phyloP scores from a whole-genome alignment of 2,888 invertebrate genomes.

The Harpalus rubripes region DNA sequence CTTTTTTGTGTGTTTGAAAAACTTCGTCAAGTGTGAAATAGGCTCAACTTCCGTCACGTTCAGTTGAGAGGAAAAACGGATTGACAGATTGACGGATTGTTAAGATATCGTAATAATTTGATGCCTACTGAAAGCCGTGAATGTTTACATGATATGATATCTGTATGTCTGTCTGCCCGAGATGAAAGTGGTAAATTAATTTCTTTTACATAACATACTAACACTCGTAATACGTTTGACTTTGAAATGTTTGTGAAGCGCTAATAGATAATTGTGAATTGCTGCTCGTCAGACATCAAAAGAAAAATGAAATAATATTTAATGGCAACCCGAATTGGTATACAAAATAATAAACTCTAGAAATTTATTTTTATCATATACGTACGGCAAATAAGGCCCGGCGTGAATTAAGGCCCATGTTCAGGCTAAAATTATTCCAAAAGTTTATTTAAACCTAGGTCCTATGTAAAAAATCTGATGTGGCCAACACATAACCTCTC shows the following conservation, averaged over 20 bases:
- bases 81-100: conserved; percentile 46
- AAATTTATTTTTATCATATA: too few species aligned
- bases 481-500: too few species aligned
- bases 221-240: background rate
- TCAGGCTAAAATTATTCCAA: too few species aligned
- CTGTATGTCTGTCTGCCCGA: conserved; percentile 12
- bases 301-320: background rate
- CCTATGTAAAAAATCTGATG: too few species aligned
- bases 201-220: background rate
- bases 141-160: conserved; percentile 48
- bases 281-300: background rate
- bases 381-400: too few species aligned
- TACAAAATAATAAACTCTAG: too few species aligned
- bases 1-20: conserved; percentile 1
- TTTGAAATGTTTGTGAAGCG: background rate
- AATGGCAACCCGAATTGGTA: too few species aligned
- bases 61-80: conserved; percentile 21
- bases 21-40: conserved; percentile 21
- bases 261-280: background rate
- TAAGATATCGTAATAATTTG: conserved; percentile 52
- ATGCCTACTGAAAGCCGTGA: conserved; percentile 30
- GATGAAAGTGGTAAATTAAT: conserved; percentile 36
- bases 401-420: too few species aligned
- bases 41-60: conserved; percentile 21
- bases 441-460: too few species aligned